These are phyloP conservation scores for Oryctolagus cuniculus DNA, from an alignment of 2,113 vertebrate species.

Conservation along the genomic window DNA sequence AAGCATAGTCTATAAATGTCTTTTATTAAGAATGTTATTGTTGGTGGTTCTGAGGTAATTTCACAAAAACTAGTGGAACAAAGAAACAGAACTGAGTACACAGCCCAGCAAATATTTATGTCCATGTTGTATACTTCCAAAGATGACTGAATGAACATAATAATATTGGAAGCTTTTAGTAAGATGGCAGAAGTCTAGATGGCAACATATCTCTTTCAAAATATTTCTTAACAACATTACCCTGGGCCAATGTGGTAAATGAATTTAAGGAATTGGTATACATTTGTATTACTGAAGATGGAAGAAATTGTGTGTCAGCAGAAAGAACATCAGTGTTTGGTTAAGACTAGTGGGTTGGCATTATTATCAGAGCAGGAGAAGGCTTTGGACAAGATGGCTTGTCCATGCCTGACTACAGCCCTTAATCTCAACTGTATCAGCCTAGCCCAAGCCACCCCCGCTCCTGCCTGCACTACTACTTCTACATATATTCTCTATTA, in stretches of 20 bases:
- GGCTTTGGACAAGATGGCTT: not conserved
- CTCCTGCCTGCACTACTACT: not conserved
- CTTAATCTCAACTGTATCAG: not conserved
- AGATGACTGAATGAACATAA: not conserved
- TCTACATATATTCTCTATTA: not conserved
- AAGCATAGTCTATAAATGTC: not conserved
- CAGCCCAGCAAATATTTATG: not conserved
- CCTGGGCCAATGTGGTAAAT: not conserved
- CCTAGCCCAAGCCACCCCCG: not conserved
- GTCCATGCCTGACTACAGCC: not conserved
- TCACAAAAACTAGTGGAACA: not conserved
- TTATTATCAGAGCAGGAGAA: not conserved
- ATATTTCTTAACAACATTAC: not conserved
- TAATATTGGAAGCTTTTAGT: not conserved
- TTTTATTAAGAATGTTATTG: conserved; percentile 7
- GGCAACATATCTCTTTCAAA: not conserved
- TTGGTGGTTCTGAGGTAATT: conserved; percentile 42
- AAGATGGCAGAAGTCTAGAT: not conserved
- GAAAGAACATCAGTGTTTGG: not conserved
- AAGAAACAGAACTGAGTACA: not conserved
- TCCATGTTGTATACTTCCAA: not conserved
- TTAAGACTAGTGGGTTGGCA: not conserved
- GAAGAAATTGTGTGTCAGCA: not conserved
- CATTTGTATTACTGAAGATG: not conserved
- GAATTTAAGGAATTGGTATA: not conserved